A percentile compares a stretch with the other conserved stretches of the same genome.
Evolutionary conservation across 1,140 invertebrate species (phyloP).

Genomic region (Lordiphosa mommai): DNA sequence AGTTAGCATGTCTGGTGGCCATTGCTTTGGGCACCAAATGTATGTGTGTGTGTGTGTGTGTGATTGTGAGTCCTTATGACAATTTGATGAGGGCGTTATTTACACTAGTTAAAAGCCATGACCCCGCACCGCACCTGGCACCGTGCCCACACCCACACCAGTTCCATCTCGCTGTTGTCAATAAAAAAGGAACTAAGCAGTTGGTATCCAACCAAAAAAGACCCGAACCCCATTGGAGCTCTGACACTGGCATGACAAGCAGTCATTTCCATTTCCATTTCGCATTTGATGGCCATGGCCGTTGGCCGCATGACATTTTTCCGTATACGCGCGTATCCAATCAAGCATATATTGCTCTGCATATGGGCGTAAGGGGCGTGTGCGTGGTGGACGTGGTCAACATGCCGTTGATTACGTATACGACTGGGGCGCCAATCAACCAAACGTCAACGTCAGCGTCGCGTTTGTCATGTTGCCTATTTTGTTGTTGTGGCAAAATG

Average conservation of each 20-base stretch:
- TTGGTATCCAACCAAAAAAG: slow-evolving; percentile 32
- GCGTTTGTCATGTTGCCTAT: slow-evolving; percentile 49
- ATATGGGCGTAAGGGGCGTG: slow-evolving; percentile 7
- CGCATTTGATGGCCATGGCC: slow-evolving; percentile 56
- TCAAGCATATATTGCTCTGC: slow-evolving; percentile 64
- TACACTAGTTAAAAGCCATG: slow-evolving; percentile 74
- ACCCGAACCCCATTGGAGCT: slow-evolving; percentile 19
- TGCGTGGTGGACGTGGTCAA: slow-evolving; percentile 72
- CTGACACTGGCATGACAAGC: slow-evolving; percentile 67
- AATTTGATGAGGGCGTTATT: slow-evolving; percentile 78
- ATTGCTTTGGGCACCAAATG: slow-evolving; percentile 30
- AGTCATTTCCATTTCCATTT: slow-evolving; percentile 51
- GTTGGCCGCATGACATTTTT: slow-evolving; percentile 53
- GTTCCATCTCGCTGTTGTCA: slow-evolving; percentile 39
- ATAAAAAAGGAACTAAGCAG: slow-evolving; percentile 66
- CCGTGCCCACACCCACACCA: not conserved
- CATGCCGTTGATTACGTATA: slow-evolving; percentile 78
- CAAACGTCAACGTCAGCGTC: slow-evolving; percentile 68
- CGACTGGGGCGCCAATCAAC: slow-evolving; percentile 75
- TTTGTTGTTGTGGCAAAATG: slow-evolving; percentile 38
- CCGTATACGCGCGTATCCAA: slow-evolving; percentile 75
- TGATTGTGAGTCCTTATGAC: slow-evolving; percentile 63
- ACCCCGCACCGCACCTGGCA: not conserved
- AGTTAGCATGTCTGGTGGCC: slow-evolving; percentile 46
- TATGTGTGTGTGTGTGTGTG: slow-evolving; percentile 8